Percentiles rank a stretch among this genome's conserved stretches.
phyloP scores from a whole-genome alignment of 2,113 vertebrate species.

The Grus americana region DNA sequence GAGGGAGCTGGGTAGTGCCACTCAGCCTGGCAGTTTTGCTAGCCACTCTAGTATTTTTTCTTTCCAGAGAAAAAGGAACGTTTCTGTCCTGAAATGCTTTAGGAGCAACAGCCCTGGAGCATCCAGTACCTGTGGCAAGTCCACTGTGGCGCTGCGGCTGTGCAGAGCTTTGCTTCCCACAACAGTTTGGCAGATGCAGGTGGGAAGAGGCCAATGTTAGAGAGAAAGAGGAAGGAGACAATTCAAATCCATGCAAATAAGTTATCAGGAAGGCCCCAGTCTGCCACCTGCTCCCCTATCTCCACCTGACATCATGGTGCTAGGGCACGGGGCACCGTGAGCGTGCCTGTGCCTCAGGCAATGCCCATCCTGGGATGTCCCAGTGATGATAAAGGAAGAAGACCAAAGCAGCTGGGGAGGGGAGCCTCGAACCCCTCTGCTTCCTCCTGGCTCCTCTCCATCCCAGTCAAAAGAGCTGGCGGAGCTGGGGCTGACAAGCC shows the following conservation, averaged over 20 bases:
- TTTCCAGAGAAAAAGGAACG: neutral
- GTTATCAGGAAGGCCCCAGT: neutral
- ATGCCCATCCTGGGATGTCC: neutral
- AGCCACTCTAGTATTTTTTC: neutral
- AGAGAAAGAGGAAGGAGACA: neutral
- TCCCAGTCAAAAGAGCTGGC: neutral
- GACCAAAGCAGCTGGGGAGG: neutral
- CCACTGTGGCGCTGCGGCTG: neutral
- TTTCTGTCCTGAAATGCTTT: neutral
- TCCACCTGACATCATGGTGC: neutral
- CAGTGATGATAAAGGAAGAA: neutral
- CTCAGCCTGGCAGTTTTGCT: rapidly evolving
- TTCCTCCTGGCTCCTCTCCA: neutral
- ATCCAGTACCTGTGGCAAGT: neutral
- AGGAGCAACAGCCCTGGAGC: neutral
- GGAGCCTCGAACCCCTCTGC: neutral
- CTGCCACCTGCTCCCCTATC: neutral
- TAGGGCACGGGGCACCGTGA: neutral
- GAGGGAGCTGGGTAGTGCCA: neutral
- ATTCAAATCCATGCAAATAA: neutral
- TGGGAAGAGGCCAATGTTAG: neutral
- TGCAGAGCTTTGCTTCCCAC: neutral
- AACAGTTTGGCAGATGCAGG: neutral
- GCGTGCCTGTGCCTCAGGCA: neutral
- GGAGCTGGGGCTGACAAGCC: neutral